These are phyloP conservation scores for Charina bottae DNA, from an alignment of 2,113 vertebrate species.

Conservation along the genomic window DNA sequence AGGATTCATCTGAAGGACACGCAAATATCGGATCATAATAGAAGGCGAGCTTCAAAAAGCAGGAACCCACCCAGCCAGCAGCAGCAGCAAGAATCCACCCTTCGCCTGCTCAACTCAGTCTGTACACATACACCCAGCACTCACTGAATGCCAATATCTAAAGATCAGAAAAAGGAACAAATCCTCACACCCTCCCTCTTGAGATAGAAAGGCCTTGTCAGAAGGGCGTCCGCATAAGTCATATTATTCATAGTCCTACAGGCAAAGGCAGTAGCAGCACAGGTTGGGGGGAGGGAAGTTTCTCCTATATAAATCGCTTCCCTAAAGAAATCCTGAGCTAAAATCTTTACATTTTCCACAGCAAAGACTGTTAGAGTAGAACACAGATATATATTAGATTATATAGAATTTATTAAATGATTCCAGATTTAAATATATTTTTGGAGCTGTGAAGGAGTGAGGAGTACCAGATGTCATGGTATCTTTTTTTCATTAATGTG, in stretches of 20 bases:
- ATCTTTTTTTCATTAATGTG: constrained; percentile 76
- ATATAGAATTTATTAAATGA: constrained; percentile 85
- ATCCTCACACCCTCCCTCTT: constrained; percentile 62
- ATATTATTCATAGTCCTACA: constrained; percentile 57
- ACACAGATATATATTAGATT: constrained; percentile 80
- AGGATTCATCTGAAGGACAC: constrained; percentile 66
- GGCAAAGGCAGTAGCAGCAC: constrained; percentile 65
- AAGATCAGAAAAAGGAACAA: constrained; percentile 49
- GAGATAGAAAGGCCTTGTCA: constrained; percentile 52
- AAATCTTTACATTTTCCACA: constrained; percentile 61
- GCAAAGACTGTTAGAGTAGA: constrained; percentile 72
- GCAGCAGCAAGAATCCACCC: constrained; percentile 70
- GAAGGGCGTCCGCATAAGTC: constrained; percentile 31
- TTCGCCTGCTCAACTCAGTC: constrained; percentile 69
- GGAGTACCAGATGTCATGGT: constrained; percentile 82
- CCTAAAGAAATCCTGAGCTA: constrained; percentile 67
- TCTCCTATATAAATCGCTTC: constrained; percentile 56
- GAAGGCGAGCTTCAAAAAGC: constrained; percentile 68
- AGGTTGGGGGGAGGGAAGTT: constrained; percentile 56
- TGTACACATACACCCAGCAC: constrained; percentile 54
- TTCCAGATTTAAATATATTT: constrained; percentile 79
- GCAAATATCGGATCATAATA: constrained; percentile 63
- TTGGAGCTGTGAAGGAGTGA: constrained; percentile 78
- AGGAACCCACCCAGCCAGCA: constrained; percentile 66
- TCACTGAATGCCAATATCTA: constrained; percentile 69